A percentile compares a stretch with the other conserved stretches of the same genome.
phyloP scores from a whole-genome alignment of 2,888 invertebrate genomes.

The Dasypogon diadema region DNA sequence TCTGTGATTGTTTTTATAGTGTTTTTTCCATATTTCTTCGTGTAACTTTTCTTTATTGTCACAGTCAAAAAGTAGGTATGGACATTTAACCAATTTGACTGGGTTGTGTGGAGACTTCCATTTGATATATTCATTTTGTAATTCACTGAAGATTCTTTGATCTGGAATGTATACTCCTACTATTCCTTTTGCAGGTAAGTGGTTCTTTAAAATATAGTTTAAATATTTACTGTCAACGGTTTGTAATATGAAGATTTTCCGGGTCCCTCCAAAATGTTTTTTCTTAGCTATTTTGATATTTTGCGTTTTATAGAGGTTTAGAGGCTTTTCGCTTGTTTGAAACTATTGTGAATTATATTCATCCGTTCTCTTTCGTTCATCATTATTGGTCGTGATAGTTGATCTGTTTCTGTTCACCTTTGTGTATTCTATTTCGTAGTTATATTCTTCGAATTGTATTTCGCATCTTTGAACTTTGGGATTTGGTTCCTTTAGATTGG shows the following conservation, averaged over 20 bases:
- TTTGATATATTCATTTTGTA: constrained; percentile 33
- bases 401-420: constrained; percentile 56
- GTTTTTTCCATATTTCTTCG: constrained; percentile 5
- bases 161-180: constrained; percentile 29
- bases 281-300: not conserved
- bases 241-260: constrained; percentile 16
- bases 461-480: constrained; percentile 47
- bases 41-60: not conserved
- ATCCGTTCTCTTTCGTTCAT: not conserved
- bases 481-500: constrained; percentile 52
- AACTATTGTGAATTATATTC: constrained; percentile 40
- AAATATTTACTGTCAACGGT: constrained; percentile 19
- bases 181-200: constrained; percentile 31
- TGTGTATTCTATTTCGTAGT: constrained; percentile 54
- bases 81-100: constrained; percentile 17
- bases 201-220: constrained; percentile 24
- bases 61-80: not conserved
- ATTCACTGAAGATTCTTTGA: not conserved
- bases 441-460: constrained; percentile 49
- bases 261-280: not conserved
- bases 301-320: constrained; percentile 34
- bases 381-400: constrained; percentile 37
- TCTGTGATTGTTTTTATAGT: constrained; percentile 41
- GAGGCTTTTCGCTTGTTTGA: too few species aligned
- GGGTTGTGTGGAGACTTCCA: not conserved